A percentile compares a stretch with the other conserved stretches of the same genome.
Conservation (phyloP, 2,888 invertebrate genomes). For the Habroteleia sp. region DNA sequence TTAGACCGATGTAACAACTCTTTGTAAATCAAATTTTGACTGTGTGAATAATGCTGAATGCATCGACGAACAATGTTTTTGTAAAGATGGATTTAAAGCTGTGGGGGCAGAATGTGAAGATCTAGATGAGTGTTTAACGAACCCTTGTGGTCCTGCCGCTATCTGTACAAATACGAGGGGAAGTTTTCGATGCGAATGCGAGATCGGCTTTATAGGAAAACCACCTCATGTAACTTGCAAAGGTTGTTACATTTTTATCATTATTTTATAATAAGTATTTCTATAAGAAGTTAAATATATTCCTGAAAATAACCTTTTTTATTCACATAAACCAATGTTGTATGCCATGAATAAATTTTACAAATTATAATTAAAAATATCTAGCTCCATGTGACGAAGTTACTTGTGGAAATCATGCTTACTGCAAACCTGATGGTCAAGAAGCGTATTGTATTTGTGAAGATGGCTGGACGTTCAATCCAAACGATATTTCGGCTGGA, state of each 20-base stretch:
- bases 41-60: conserved; percentile 96
- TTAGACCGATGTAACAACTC: conserved; percentile 91
- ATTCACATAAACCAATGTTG: no score
- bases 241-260: conserved; percentile 80
- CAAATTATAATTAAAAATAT: conserved; percentile 8
- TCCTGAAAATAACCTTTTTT: background rate
- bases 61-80: conserved; percentile 93
- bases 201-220: conserved; percentile 90
- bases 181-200: conserved; percentile 91
- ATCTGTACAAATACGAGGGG: conserved; percentile 91
- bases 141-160: conserved; percentile 89
- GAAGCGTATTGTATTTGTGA: conserved; percentile 96
- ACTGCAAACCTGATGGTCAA: conserved; percentile 92
- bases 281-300: no score
- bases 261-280: no score
- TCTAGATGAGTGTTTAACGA: conserved; percentile 88
- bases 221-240: conserved; percentile 91
- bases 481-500: conserved; percentile 92
- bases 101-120: conserved; percentile 90
- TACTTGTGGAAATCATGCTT: conserved; percentile 93
- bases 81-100: conserved; percentile 92
- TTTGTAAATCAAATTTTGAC: conserved; percentile 93
- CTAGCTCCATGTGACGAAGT: conserved; percentile 94
- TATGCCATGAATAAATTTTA: no score
- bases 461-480: conserved; percentile 96